Percentiles rank a stretch among this genome's conserved stretches.
Evolutionary conservation across 2,113 vertebrate species (phyloP).

Genomic region (Rhabdornis inornatus): DNA sequence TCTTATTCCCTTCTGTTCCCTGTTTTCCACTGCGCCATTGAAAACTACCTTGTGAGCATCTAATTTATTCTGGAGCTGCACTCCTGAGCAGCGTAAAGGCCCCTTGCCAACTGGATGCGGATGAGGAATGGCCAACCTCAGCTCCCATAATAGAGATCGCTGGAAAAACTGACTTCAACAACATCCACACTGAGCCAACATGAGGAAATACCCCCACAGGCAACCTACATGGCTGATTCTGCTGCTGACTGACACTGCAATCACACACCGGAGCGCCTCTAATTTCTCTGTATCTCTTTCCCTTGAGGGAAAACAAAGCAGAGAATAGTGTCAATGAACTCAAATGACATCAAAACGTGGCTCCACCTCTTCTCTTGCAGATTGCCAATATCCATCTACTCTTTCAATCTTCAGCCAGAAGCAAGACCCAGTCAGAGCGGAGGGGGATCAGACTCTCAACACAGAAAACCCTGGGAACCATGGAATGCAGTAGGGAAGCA

Average conservation of each 20-base stretch:
- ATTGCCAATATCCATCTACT: neutral
- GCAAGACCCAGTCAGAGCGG: neutral
- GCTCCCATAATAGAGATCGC: neutral
- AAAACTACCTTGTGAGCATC: neutral
- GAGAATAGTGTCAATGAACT: neutral
- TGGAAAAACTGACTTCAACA: neutral
- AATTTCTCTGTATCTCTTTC: neutral
- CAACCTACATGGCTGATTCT: neutral
- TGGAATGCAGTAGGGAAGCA: neutral
- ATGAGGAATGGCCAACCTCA: neutral
- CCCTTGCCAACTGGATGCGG: neutral
- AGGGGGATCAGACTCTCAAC: neutral
- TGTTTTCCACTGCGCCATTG: neutral
- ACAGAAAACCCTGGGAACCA: neutral
- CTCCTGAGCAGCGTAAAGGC: neutral
- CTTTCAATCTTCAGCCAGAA: neutral
- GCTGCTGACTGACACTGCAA: neutral
- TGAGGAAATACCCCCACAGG: constrained; percentile 9
- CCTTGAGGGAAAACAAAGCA: neutral
- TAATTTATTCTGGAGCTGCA: neutral
- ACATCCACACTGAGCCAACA: neutral
- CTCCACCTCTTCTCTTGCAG: neutral
- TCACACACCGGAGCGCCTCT: neutral
- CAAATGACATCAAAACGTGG: neutral
- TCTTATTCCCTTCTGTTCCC: neutral